Evolutionary conservation across 2,888 invertebrate species (phyloP), one percentile per base, ranked within the genome.

Genomic region (Mesorhabditis spiculigera): DNA sequence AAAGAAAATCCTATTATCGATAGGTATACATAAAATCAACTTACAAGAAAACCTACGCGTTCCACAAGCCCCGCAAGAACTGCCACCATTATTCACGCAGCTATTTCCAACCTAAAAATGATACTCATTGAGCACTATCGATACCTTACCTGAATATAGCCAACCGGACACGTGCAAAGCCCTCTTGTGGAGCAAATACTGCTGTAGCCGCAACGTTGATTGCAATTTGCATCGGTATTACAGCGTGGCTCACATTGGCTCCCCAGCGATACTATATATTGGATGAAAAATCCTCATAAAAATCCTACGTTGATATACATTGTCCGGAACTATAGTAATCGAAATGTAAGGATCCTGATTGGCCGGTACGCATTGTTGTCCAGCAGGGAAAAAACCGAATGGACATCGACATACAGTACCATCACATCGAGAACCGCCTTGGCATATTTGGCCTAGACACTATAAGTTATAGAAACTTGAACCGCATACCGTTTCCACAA

Each of bases 171-270:
- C n/a, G 58, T 50, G 58, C 58, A 50, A 50, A 50, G 10, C 8
- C n/a, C 41, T 63, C 16, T 63, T 8, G 6, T 63, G 13, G 28
- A 63, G n/a, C 28, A 63, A 28, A 63, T 63, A 28, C 63, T 28
- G 2, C 63, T 16, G 41, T n/a, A 13, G 8, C 58, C 58, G 3
- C 58, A 50, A 10, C 58, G 8, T n/a, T 10, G n/a, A 3, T 50
- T 50, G 58, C 58, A 50, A 50, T 50, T 13, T 28, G 28, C 28
- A n/a, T 50, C n/a, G 8, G 58, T 50, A n/a, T 78, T 73, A 62
- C 84, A 84, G 42, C 73, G 70, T 4, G 82, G 76, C 65, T 83
- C 79, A 69, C 84, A 84, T 5, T 67, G 72, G 61, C 78, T 76
- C 5, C 84, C 84, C 5, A 83, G 83, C 5, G 67, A 73, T 43